Evolutionary conservation across 2,113 vertebrate species (phyloP).

Genomic region (Trichomycterus rosablanca): DNA sequence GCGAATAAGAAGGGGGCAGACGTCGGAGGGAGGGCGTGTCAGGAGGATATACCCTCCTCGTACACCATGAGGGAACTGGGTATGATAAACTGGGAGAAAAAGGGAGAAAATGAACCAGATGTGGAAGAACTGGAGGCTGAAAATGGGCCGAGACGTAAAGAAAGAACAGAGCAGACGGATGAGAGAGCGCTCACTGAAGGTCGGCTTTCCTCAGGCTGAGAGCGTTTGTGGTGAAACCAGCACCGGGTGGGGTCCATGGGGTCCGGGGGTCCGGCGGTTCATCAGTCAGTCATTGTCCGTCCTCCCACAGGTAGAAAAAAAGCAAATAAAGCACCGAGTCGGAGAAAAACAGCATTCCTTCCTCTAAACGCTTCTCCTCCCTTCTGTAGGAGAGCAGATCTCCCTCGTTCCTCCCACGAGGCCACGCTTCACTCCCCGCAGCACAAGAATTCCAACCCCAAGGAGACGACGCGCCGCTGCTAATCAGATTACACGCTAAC

Average conservation of each 20-base stretch:
- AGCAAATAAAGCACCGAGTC: not conserved
- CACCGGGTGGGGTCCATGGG: constrained; percentile 1
- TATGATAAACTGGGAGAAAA: too few species aligned
- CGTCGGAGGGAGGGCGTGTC: too few species aligned
- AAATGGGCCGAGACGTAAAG: too few species aligned
- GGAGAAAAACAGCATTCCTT: constrained; percentile 6
- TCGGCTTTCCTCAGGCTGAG: not conserved
- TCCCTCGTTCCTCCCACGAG: not conserved
- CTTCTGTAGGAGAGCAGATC: not conserved
- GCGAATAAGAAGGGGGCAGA: too few species aligned
- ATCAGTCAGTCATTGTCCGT: not conserved
- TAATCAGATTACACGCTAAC: constrained; percentile 18
- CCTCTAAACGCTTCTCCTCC: constrained; percentile 14
- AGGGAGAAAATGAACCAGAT: not conserved
- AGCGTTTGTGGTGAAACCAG: constrained; percentile 11
- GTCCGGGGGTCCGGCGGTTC: too few species aligned
- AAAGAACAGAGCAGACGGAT: not conserved
- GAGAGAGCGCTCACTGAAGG: constrained; percentile 5
- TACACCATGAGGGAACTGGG: too few species aligned
- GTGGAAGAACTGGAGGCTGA: too few species aligned
- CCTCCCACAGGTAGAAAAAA: constrained; percentile 4
- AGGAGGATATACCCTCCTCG: too few species aligned
- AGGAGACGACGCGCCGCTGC: not conserved
- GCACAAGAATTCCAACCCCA: constrained; percentile 11
- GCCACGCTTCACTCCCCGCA: too few species aligned